Percentiles rank a stretch among this genome's conserved stretches.
Evolutionary conservation across 2,888 invertebrate species (phyloP).

Genomic region (Clistopyga incitator): DNA sequence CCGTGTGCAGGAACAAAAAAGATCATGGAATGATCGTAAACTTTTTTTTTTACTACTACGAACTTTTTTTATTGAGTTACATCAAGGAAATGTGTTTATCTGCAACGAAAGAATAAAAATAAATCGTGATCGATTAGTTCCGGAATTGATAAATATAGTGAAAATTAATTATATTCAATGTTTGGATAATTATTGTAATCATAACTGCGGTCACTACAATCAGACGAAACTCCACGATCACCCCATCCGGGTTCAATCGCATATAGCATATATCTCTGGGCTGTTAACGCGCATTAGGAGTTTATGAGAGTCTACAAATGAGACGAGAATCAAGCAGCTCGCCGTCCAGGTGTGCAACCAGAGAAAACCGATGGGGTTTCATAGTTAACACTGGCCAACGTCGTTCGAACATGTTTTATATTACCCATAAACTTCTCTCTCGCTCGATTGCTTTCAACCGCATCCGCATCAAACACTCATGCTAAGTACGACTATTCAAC

Average conservation of each 20-base stretch:
- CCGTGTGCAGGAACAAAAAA: too few species aligned
- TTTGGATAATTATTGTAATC: slow-evolving; percentile 25
- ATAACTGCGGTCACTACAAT: not conserved
- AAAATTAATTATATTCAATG: slow-evolving; percentile 25
- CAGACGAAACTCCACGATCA: not conserved
- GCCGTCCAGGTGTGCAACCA: slow-evolving; percentile 15
- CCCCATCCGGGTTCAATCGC: not conserved
- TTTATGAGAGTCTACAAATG: slow-evolving; percentile 34
- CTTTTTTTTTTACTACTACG: too few species aligned
- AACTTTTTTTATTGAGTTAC: too few species aligned
- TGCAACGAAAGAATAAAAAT: slow-evolving; percentile 31
- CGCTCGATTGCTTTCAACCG: slow-evolving; percentile 35
- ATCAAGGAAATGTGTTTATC: slow-evolving; percentile 31
- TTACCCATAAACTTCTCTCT: slow-evolving; percentile 41
- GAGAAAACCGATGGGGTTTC: slow-evolving; percentile 44
- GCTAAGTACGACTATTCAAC: slow-evolving; percentile 16
- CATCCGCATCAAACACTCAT: slow-evolving; percentile 16
- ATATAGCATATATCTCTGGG: not conserved
- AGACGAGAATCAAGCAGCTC: slow-evolving; percentile 34
- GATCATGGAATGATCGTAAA: too few species aligned
- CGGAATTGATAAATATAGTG: not conserved
- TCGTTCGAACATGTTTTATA: slow-evolving; percentile 51
- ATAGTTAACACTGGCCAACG: slow-evolving; percentile 39
- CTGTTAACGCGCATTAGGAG: slow-evolving; percentile 32
- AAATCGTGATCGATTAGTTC: not conserved